Evolutionary conservation across 2,113 vertebrate genomes (phyloP).

Genomic region (Labrus mixtus): DNA sequence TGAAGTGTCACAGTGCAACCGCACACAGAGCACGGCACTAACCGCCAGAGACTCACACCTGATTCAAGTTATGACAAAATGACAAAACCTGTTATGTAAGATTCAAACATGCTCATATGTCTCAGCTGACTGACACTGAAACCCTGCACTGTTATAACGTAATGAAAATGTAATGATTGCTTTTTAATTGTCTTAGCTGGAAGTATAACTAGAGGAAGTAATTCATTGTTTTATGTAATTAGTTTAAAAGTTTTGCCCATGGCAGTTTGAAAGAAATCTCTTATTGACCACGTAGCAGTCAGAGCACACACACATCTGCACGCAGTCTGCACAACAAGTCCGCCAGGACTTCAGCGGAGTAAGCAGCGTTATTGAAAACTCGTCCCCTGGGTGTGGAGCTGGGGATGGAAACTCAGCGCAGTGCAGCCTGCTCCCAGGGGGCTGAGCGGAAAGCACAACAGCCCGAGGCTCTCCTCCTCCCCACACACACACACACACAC

Average conservation of each 20-base stretch:
- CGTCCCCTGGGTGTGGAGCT: conserved; percentile 30
- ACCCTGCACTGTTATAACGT: neutral
- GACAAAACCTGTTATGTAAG: no score
- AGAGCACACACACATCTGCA: neutral
- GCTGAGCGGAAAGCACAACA: conserved; percentile 34
- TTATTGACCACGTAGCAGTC: neutral
- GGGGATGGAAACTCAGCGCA: neutral
- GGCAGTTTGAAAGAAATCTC: neutral
- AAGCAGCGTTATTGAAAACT: conserved; percentile 31
- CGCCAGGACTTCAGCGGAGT: neutral
- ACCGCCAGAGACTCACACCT: no score
- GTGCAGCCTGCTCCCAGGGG: conserved; percentile 16
- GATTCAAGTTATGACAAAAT: no score
- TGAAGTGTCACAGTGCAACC: neutral
- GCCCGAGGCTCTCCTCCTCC: conserved; percentile 26
- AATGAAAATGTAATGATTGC: neutral
- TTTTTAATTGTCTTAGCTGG: neutral
- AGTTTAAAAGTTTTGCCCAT: neutral
- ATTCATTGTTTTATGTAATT: neutral
- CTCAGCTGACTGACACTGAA: no score
- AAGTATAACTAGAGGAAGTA: neutral
- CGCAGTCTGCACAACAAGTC: conserved; percentile 9
- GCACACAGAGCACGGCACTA: neutral
- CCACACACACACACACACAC: neutral
- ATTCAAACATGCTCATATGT: no score